These are phyloP conservation scores for Gryllus longicercus DNA, from an alignment of 2,888 invertebrate genomes.

Conservation along the genomic window DNA sequence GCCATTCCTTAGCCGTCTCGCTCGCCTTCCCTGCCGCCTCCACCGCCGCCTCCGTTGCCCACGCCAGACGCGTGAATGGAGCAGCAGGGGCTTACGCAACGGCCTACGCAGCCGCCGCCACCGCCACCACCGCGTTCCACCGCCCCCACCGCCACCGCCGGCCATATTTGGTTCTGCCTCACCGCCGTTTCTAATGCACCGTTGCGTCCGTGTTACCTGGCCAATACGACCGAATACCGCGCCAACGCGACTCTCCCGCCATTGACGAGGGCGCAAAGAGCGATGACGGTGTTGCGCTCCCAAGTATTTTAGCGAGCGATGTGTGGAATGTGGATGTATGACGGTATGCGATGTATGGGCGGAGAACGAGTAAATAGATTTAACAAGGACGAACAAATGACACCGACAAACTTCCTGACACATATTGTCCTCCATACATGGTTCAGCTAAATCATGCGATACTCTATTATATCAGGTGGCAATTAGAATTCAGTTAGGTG, in stretches of 20 bases:
- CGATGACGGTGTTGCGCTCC: not conserved
- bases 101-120: not conserved
- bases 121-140: not conserved
- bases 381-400: too few relatives aligned
- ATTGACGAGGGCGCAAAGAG: not conserved
- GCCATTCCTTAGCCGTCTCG: not conserved
- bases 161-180: slow-evolving; percentile 9
- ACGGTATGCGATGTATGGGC: too few relatives aligned
- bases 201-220: not conserved
- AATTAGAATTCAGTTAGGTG: too few relatives aligned
- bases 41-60: not conserved
- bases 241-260: not conserved
- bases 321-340: too few relatives aligned
- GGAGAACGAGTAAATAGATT: too few relatives aligned
- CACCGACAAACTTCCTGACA: too few relatives aligned
- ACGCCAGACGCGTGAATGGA: not conserved
- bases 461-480: too few relatives aligned
- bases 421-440: too few relatives aligned
- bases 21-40: not conserved
- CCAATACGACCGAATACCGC: not conserved
- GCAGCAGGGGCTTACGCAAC: not conserved
- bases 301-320: too few relatives aligned
- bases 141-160: not conserved
- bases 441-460: too few relatives aligned
- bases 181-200: not conserved